These are phyloP conservation scores for Hirtodrosophila trivittata DNA, from an alignment of 2,888 invertebrate species.

Conservation along the genomic window DNA sequence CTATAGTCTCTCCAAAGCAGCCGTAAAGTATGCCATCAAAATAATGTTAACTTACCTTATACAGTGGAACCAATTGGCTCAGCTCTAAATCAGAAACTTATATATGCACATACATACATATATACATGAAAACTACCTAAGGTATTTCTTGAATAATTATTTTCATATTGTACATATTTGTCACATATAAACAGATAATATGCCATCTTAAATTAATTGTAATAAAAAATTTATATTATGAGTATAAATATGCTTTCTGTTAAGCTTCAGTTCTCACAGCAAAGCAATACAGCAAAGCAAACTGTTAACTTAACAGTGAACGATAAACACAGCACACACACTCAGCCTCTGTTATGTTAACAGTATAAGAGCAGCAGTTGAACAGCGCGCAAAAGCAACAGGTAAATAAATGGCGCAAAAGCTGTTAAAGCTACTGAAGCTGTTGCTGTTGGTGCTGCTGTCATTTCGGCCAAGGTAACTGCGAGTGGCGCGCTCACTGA, in stretches of 20 bases:
- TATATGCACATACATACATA: too few relatives aligned
- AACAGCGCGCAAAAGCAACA: slow-evolving; percentile 44
- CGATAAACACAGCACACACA: not conserved
- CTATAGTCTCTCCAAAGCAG: not conserved
- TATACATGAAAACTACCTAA: too few relatives aligned
- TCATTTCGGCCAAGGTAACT: slow-evolving; percentile 74
- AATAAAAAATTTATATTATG: too few relatives aligned
- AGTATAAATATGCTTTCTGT: too few relatives aligned
- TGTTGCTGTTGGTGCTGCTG: slow-evolving; percentile 34
- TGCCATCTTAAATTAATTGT: too few relatives aligned
- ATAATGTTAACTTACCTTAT: not conserved
- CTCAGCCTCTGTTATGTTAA: not conserved
- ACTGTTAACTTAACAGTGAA: slow-evolving; percentile 13
- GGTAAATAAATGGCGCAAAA: slow-evolving; percentile 40
- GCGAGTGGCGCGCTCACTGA: slow-evolving; percentile 37
- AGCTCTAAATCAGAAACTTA: too few relatives aligned
- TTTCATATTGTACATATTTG: too few relatives aligned
- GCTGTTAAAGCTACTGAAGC: slow-evolving; percentile 26
- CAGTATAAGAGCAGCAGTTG: slow-evolving; percentile 26
- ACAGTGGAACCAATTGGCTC: too few relatives aligned
- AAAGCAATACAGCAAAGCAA: not conserved
- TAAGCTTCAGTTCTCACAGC: too few relatives aligned
- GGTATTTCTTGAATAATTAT: too few relatives aligned
- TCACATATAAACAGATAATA: too few relatives aligned
- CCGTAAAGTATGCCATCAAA: slow-evolving; percentile 15